Percentiles rank a stretch among this genome's conserved stretches.
Evolutionary conservation across 2,888 invertebrate species (phyloP).

Genomic region (Lucinisca nassula): DNA sequence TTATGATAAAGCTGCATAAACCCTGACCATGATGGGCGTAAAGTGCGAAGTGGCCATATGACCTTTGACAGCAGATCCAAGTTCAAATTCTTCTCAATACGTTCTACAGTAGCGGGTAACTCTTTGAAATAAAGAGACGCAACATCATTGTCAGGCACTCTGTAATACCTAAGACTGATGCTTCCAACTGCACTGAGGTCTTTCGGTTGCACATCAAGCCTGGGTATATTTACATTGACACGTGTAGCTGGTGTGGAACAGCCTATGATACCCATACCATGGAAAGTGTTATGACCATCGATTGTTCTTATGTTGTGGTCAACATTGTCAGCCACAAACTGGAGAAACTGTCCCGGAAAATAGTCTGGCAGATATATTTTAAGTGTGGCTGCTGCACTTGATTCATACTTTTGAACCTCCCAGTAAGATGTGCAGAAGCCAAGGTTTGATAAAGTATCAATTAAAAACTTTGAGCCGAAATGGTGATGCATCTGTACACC

Average conservation of each 20-base stretch:
- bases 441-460: constrained; percentile 53
- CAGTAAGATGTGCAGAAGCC: constrained; percentile 22
- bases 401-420: constrained; percentile 29
- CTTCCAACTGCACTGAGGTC: constrained; percentile 9
- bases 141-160: not conserved
- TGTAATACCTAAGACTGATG: not conserved
- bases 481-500: constrained; percentile 50
- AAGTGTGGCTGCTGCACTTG: constrained; percentile 26
- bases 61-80: constrained; percentile 12
- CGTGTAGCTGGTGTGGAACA: constrained; percentile 6
- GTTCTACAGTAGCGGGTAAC: not conserved
- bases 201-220: not conserved
- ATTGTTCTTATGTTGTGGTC: constrained; percentile 30
- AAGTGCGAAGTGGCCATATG: constrained; percentile 37
- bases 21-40: constrained; percentile 66
- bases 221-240: not conserved
- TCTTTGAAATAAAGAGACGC: not conserved
- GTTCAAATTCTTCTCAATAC: not conserved
- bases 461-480: constrained; percentile 47
- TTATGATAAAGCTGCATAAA: constrained; percentile 59
- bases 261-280: constrained; percentile 56
- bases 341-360: constrained; percentile 36
- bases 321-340: constrained; percentile 40
- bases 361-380: constrained; percentile 23
- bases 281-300: constrained; percentile 46